These are phyloP conservation scores for Eulemur rubriventer DNA, from an alignment of 2,797 vertebrate genomes.

Conservation along the genomic window DNA sequence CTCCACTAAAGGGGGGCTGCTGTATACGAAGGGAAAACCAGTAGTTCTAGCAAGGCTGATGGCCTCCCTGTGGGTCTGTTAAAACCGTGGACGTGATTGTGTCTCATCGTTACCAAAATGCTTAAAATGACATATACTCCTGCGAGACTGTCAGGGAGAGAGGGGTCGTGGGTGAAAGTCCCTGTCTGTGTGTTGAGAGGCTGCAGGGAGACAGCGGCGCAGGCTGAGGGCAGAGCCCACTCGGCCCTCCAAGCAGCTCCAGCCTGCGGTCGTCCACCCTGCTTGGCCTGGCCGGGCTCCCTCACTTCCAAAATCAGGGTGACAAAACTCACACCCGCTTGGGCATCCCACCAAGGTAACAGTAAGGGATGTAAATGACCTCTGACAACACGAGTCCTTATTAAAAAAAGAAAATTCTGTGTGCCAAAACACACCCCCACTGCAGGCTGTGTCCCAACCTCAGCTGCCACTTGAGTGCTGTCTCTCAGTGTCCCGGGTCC, in stretches of 20 bases:
- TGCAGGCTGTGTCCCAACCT: fast-evolving
- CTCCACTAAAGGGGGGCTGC: neutral
- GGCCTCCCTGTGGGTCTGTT: neutral
- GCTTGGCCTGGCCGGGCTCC: neutral
- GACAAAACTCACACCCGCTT: neutral
- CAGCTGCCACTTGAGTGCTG: fast-evolving
- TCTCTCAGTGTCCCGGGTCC: fast-evolving
- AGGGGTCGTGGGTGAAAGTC: fast-evolving
- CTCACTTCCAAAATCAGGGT: neutral
- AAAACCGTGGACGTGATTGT: fast-evolving
- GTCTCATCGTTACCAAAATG: neutral
- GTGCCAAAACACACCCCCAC: too few species aligned
- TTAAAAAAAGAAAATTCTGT: neutral
- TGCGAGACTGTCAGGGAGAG: neutral
- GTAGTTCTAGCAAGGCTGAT: neutral
- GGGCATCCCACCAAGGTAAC: neutral
- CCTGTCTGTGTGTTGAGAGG: neutral
- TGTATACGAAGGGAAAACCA: too few species aligned
- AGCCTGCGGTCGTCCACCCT: fast-evolving
- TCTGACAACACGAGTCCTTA: neutral
- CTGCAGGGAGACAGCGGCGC: fast-evolving
- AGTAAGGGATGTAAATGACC: fast-evolving
- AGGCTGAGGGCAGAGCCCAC: neutral
- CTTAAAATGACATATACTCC: fast-evolving
- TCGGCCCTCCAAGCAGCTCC: neutral